Conservation (phyloP, 1,140 invertebrate genomes). For the Zaprionus davidi region DNA sequence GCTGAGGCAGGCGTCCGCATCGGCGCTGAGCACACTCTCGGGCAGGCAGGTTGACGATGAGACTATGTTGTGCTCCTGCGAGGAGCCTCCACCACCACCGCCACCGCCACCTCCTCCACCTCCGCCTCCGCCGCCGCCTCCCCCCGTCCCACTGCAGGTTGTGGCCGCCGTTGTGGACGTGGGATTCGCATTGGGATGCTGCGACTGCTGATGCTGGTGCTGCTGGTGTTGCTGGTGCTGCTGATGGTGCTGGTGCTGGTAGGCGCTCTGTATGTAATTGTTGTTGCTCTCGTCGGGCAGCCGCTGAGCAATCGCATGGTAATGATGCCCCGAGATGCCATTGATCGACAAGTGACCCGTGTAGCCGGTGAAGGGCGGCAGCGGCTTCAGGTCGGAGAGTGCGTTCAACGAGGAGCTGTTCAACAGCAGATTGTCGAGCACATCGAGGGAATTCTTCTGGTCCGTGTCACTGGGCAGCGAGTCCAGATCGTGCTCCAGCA, state of each 20-base stretch:
- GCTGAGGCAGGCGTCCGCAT: constrained; percentile 79
- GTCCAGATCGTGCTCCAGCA: constrained; percentile 83
- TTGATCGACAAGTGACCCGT: constrained; percentile 93
- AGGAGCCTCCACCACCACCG: constrained; percentile 44
- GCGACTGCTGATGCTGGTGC: constrained; percentile 39
- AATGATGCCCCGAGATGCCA: constrained; percentile 93
- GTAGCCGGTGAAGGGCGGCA: constrained; percentile 94
- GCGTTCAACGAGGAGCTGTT: constrained; percentile 86
- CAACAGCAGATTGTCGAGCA: constrained; percentile 88
- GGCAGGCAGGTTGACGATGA: constrained; percentile 88
- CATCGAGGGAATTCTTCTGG: constrained; percentile 86
- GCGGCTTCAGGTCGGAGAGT: constrained; percentile 92
- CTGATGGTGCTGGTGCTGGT: constrained; percentile 71
- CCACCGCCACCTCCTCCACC: constrained; percentile 21
- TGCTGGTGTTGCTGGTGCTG: constrained; percentile 42
- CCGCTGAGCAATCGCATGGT: constrained; percentile 91
- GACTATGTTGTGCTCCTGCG: constrained; percentile 87
- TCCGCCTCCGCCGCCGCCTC: constrained; percentile 22
- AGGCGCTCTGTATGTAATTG: constrained; percentile 87
- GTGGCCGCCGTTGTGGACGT: constrained; percentile 69
- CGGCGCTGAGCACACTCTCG: constrained; percentile 85
- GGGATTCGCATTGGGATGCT: constrained; percentile 72
- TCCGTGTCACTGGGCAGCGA: constrained; percentile 83
- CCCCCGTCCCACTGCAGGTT: constrained; percentile 42
- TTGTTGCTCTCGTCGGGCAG: constrained; percentile 89